Conservation (phyloP, 2,888 invertebrate genomes). For the Polietes domitor region DNA sequence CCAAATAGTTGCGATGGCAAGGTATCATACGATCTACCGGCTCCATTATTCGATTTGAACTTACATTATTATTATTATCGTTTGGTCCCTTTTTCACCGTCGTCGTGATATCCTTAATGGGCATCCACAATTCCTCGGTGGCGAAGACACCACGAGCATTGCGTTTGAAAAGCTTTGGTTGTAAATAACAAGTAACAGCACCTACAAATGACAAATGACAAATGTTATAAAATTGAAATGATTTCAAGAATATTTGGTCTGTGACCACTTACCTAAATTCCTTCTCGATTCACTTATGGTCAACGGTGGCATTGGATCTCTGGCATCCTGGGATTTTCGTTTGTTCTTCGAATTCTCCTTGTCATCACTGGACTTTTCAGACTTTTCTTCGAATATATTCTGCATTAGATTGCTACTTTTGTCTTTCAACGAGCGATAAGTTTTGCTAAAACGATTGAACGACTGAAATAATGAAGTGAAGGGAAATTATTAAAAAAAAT, state of each 20-base stretch:
- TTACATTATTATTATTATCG: conserved; percentile 68
- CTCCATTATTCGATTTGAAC: too few species aligned
- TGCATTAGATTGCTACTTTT: conserved; percentile 78
- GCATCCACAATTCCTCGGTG: conserved; percentile 80
- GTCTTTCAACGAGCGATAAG: conserved; percentile 79
- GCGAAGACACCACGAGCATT: conserved; percentile 75
- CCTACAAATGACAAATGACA: conserved; percentile 72
- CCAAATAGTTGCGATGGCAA: too few species aligned
- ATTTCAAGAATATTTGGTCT: not conserved
- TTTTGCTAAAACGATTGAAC: conserved; percentile 79
- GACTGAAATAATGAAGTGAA: conserved; percentile 70
- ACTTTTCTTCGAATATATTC: conserved; percentile 73
- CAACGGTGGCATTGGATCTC: conserved; percentile 74
- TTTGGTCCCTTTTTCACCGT: conserved; percentile 73
- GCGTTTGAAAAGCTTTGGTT: conserved; percentile 79
- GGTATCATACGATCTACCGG: too few species aligned
- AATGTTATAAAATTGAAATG: not conserved
- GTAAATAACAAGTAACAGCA: conserved; percentile 81
- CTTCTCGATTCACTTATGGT: conserved; percentile 79
- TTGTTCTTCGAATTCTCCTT: conserved; percentile 60
- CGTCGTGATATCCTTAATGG: conserved; percentile 79
- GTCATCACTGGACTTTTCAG: conserved; percentile 57
- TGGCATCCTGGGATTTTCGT: conserved; percentile 66
- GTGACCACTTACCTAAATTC: conserved; percentile 75
- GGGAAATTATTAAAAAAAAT: conserved; percentile 20